phyloP scores from a whole-genome alignment of 1,140 invertebrate species.

The Diplogasteroides magnus region DNA sequence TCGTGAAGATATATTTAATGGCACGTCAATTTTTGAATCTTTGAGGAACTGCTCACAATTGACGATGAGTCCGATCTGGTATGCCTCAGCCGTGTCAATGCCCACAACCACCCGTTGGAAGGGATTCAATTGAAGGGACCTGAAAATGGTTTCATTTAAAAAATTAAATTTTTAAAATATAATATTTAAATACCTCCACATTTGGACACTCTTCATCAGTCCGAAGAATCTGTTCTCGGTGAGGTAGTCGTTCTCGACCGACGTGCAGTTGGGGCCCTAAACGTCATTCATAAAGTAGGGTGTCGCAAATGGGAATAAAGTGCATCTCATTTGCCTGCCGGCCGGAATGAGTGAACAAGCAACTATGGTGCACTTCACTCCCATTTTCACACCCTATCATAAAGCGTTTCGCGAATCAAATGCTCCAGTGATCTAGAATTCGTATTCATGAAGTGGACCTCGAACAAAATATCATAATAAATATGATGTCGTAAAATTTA shows the following conservation, averaged over 20 bases:
- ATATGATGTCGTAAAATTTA: too few relatives aligned
- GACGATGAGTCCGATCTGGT: slow-evolving; percentile 8
- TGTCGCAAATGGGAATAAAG: too few relatives aligned
- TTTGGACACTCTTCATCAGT: slow-evolving; percentile 14
- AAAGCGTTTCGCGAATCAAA: too few relatives aligned
- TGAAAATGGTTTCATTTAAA: slow-evolving; percentile 7
- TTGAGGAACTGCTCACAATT: slow-evolving; percentile 5
- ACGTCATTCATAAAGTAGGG: too few relatives aligned
- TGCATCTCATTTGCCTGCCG: too few relatives aligned
- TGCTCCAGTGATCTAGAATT: too few relatives aligned
- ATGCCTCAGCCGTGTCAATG: slow-evolving; percentile 15
- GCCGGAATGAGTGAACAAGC: background rate
- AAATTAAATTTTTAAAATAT: background rate
- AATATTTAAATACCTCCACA: background rate
- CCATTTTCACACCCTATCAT: too few relatives aligned
- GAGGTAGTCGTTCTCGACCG: slow-evolving; percentile 10
- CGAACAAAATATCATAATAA: too few relatives aligned
- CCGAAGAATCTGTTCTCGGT: slow-evolving; percentile 27
- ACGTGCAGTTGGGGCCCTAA: slow-evolving; percentile 23
- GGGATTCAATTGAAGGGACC: slow-evolving; percentile 19
- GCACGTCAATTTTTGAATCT: background rate
- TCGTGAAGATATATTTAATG: background rate
- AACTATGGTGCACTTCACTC: too few relatives aligned
- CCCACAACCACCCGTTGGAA: slow-evolving; percentile 22
- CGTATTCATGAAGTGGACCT: too few relatives aligned